Evolutionary conservation across 2,113 vertebrate species (phyloP), one percentile per base, ranked within the genome.

Genomic region (Ranitomeya variabilis): DNA sequence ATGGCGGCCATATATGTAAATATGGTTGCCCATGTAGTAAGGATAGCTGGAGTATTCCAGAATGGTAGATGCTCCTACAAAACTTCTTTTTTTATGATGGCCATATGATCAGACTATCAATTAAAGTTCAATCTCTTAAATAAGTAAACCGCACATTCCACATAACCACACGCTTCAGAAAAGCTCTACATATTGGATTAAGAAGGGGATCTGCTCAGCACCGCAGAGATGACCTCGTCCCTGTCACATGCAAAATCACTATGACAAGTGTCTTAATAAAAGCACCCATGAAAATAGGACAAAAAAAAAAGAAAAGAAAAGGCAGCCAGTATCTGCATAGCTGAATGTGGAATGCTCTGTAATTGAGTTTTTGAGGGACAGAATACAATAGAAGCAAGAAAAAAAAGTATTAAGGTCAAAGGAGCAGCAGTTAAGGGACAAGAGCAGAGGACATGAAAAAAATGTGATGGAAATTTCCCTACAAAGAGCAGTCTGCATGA

Each of bases 241-340:
- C 62, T 59, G 54, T 59, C 64, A 71, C 62, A 85, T 19, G 37
- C n/a, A 85, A 85, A 60, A 86, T 60, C 59, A 23, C 55, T 26
- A 64, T 86, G 85, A 86, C 85, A 78, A 77, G 59, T 77, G 71
- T 67, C 71, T 86, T 86, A 77, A 62, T 76, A 76, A 86, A 86
- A 86, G 31, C 57, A 55, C 31, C 59, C 31, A 23, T 86, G 73
- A 52, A 78, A 15, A 86, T 62, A 60, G 19, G 37, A 51, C 15
- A 15, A 12, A 9, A 23, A 9, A 23, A 67, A 67, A 45, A 80
- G 11, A 55, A 71, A 71, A 76, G 73, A 52, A 51, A 16, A 45
- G 21, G 55, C 60, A n/a, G 73, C 85, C 74, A 18, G n/a, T 78
- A 86, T 86, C 85, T 78, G 74, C 73, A 86, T 86, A 86, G 73